phyloP scores from a whole-genome alignment of 2,888 invertebrate species.

The Drosophila peninsularis region DNA sequence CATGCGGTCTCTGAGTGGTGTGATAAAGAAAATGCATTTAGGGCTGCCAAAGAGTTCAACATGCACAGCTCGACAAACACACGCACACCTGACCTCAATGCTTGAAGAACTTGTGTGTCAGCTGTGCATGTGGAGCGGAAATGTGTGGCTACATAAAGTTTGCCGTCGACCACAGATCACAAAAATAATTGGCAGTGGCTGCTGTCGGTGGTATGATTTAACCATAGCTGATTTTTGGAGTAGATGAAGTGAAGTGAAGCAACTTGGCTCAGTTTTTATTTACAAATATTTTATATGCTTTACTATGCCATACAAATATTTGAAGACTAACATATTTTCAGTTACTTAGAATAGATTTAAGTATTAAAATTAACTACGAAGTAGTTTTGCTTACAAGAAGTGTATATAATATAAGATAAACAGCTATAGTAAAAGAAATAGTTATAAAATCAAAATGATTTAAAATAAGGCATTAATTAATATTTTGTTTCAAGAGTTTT shows the following conservation, averaged over 20 bases:
- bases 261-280: not conserved
- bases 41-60: slow-evolving; percentile 42
- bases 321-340: too few species aligned
- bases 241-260: not conserved
- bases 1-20: slow-evolving; percentile 51
- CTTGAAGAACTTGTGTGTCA: slow-evolving; percentile 44
- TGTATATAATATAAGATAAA: too few species aligned
- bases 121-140: slow-evolving; percentile 62
- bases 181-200: slow-evolving; percentile 39
- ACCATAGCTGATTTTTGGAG: slow-evolving; percentile 4
- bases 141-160: slow-evolving; percentile 30
- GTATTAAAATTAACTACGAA: not conserved
- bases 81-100: slow-evolving; percentile 61
- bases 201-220: slow-evolving; percentile 11
- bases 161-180: slow-evolving; percentile 29
- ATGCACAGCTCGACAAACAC: not conserved
- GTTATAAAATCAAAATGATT: not conserved
- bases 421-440: not conserved
- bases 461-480: not conserved
- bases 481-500: not conserved
- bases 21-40: slow-evolving; percentile 67
- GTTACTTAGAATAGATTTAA: too few species aligned
- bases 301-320: too few species aligned
- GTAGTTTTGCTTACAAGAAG: too few species aligned
- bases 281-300: too few species aligned